phyloP scores from a whole-genome alignment of 1,140 invertebrate species.

The Pteromalus puparum region DNA sequence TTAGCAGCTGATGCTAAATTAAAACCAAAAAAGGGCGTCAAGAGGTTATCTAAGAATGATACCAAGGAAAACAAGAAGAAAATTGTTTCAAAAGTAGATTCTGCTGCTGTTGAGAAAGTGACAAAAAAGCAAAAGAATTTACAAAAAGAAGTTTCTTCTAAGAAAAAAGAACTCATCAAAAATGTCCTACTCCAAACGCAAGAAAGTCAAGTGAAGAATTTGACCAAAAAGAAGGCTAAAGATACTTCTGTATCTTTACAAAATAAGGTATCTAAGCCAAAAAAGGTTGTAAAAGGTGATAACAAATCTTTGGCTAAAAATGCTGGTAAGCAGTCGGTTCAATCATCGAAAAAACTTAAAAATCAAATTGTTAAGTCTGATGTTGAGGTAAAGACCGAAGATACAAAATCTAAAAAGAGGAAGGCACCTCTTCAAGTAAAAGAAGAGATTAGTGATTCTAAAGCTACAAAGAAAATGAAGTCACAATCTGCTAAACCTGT shows the following conservation, averaged over 20 bases:
- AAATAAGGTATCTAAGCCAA: constrained; percentile 52
- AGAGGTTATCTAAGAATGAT: constrained; percentile 9
- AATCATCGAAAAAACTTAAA: not conserved
- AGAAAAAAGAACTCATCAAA: constrained; percentile 18
- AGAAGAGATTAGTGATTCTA: not conserved
- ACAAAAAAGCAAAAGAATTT: constrained; percentile 16
- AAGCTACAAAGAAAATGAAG: not conserved
- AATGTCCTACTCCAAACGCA: not conserved
- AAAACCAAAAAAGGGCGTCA: not conserved
- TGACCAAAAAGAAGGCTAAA: not conserved
- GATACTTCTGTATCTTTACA: too few species aligned
- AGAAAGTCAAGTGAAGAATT: not conserved
- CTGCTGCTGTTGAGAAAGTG: not conserved
- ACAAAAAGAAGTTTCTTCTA: not conserved
- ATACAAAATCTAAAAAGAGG: not conserved
- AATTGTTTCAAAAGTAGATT: not conserved
- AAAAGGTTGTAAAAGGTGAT: not conserved
- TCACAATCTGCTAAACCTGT: not conserved
- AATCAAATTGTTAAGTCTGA: not conserved
- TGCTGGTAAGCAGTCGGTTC: not conserved
- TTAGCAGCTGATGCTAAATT: not conserved
- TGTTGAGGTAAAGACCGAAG: not conserved
- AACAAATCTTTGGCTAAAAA: not conserved
- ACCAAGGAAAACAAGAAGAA: not conserved
- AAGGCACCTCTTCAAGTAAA: not conserved